Evolutionary conservation across 2,888 invertebrate species (phyloP).

Genomic region (Sclerodermus sp.): DNA sequence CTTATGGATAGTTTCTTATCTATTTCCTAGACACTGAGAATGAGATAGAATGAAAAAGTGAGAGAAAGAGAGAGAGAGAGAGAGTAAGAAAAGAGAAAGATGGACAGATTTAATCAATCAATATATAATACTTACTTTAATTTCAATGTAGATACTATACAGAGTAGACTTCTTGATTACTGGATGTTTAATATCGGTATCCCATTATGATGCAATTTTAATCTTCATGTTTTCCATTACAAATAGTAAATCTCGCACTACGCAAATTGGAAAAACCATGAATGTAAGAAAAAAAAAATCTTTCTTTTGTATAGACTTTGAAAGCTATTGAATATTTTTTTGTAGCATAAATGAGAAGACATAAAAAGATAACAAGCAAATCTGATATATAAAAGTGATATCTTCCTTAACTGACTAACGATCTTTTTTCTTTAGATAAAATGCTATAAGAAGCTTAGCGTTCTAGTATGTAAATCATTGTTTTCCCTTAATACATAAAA

Average conservation of each 20-base stretch:
- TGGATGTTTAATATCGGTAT: conserved; percentile 31
- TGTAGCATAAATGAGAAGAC: conserved; percentile 8
- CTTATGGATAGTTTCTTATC: too few relatives aligned
- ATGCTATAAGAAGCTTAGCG: too few relatives aligned
- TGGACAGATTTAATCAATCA: conserved; percentile 5
- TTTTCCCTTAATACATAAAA: conserved; percentile 8
- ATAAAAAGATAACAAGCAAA: conserved; percentile 7
- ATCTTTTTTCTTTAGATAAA: conserved; percentile 1
- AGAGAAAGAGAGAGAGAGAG: too few relatives aligned
- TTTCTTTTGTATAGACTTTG: background rate
- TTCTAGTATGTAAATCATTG: background rate
- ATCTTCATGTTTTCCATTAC: conserved; percentile 33
- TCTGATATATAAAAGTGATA: conserved; percentile 2
- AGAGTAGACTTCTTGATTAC: conserved; percentile 33
- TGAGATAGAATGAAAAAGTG: too few relatives aligned
- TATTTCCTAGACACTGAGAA: too few relatives aligned
- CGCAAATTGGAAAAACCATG: conserved; percentile 35
- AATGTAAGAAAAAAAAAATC: conserved; percentile 26
- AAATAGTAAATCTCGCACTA: conserved; percentile 36
- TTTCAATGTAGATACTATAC: conserved; percentile 24
- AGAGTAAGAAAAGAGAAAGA: too few relatives aligned
- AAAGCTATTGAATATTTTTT: conserved; percentile 11
- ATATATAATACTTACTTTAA: conserved; percentile 33
- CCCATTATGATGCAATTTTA: conserved; percentile 31
- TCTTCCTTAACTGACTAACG: conserved; percentile 2